Conservation (phyloP, 2,113 vertebrate genomes). For the Camelus dromedarius region DNA sequence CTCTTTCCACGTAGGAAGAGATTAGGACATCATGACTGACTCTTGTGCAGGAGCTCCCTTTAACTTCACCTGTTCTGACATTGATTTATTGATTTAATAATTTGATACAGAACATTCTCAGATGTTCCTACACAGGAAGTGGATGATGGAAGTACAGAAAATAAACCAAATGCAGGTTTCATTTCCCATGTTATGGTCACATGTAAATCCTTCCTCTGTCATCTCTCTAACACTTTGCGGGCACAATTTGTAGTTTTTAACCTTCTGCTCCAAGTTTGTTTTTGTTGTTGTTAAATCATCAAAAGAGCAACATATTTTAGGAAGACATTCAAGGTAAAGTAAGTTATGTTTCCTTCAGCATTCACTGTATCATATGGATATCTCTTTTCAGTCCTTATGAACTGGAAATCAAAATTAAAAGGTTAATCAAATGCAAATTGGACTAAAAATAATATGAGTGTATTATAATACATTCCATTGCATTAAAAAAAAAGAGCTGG, state of each 20-base stretch:
- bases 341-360: background rate
- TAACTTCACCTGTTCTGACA: background rate
- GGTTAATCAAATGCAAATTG: background rate
- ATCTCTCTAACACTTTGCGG: background rate
- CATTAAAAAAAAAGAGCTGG: background rate
- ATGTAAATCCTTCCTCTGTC: background rate
- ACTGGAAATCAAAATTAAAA: background rate
- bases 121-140: background rate
- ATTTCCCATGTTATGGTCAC: background rate
- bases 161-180: background rate
- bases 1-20: background rate
- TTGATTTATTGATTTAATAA: background rate
- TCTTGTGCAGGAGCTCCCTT: background rate
- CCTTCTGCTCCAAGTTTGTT: background rate
- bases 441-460: background rate
- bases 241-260: background rate
- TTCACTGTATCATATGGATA: background rate
- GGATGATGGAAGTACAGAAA: background rate
- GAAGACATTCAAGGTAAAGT: slow-evolving; percentile 6
- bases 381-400: background rate
- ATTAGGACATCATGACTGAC: background rate
- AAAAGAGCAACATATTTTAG: background rate
- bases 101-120: background rate
- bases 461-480: background rate
- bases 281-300: background rate